Conservation (phyloP, 64 coral and sea anemone genomes). For the Stichodactyla mertensii region DNA sequence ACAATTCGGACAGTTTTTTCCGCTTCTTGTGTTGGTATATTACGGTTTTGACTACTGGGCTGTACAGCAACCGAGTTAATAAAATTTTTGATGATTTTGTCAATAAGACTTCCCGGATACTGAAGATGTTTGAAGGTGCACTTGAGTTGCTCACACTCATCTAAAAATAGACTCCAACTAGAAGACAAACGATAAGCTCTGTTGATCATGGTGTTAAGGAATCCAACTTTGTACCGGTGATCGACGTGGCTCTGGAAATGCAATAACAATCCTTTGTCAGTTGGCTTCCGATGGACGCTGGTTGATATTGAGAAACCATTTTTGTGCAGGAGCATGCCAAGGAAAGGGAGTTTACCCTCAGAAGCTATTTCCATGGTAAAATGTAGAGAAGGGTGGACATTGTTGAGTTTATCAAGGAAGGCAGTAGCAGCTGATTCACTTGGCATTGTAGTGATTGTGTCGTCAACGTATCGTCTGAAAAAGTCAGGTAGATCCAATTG, state of each 20-base stretch:
- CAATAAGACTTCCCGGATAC: not conserved
- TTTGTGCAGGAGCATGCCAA: slow-evolving; percentile 8
- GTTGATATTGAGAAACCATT: slow-evolving; percentile 21
- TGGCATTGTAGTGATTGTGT: not conserved
- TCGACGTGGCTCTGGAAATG: slow-evolving; percentile 47
- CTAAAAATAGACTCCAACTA: slow-evolving; percentile 7
- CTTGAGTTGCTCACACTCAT: too few species aligned
- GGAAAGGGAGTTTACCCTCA: not conserved
- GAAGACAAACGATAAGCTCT: slow-evolving; percentile 29
- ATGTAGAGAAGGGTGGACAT: not conserved
- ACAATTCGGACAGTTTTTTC: too few species aligned
- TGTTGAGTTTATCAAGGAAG: not conserved
- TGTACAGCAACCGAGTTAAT: too few species aligned
- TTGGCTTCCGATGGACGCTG: slow-evolving; percentile 27
- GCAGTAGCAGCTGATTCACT: not conserved
- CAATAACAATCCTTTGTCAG: not conserved
- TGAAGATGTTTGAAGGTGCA: not conserved
- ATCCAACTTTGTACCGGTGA: not conserved
- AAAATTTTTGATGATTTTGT: too few species aligned
- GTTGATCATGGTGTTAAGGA: slow-evolving; percentile 1
- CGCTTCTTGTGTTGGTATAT: too few species aligned
- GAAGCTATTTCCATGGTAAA: not conserved
- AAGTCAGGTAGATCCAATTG: not conserved
- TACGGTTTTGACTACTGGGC: too few species aligned
- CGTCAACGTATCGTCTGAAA: not conserved